These are phyloP conservation scores for Oscarella lobularis DNA, from an alignment of 37 sponge, comb jelly and placozoan species.

Conservation along the genomic window DNA sequence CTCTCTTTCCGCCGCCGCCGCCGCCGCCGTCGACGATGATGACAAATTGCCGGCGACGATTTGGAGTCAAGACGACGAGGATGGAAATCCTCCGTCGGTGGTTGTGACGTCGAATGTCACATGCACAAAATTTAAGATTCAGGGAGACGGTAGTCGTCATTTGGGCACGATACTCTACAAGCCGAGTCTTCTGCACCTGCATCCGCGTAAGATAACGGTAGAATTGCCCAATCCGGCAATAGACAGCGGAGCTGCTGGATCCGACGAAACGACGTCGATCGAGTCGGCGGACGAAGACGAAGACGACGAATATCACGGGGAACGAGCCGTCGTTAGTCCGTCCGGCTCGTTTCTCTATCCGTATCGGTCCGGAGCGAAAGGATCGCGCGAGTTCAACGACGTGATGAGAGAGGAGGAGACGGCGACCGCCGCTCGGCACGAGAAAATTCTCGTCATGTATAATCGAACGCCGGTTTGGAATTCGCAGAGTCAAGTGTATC, in stretches of 20 bases:
- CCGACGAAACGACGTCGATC: neutral
- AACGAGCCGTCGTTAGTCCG: neutral
- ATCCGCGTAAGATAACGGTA: constrained; percentile 69
- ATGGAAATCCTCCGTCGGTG: constrained; percentile 24
- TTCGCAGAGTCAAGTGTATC: constrained; percentile 86
- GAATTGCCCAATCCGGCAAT: constrained; percentile 39
- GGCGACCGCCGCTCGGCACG: constrained; percentile 19
- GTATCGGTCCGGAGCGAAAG: neutral
- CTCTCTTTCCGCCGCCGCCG: neutral
- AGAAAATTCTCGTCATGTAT: constrained; percentile 52
- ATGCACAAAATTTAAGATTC: constrained; percentile 77
- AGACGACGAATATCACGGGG: neutral
- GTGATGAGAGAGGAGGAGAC: neutral
- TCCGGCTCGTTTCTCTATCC: neutral
- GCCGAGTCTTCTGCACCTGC: constrained; percentile 84
- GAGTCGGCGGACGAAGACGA: neutral
- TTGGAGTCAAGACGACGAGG: constrained; percentile 8
- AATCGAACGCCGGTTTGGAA: constrained; percentile 89
- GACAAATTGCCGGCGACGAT: constrained; percentile 8
- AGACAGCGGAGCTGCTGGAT: neutral
- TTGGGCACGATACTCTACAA: constrained; percentile 66
- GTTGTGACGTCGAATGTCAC: constrained; percentile 78
- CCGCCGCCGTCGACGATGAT: constrained; percentile 15
- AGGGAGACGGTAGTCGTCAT: constrained; percentile 41
- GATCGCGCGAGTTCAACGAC: neutral